Conservation (phyloP, 2,113 vertebrate genomes). For the Dendropsophus ebraccatus region DNA sequence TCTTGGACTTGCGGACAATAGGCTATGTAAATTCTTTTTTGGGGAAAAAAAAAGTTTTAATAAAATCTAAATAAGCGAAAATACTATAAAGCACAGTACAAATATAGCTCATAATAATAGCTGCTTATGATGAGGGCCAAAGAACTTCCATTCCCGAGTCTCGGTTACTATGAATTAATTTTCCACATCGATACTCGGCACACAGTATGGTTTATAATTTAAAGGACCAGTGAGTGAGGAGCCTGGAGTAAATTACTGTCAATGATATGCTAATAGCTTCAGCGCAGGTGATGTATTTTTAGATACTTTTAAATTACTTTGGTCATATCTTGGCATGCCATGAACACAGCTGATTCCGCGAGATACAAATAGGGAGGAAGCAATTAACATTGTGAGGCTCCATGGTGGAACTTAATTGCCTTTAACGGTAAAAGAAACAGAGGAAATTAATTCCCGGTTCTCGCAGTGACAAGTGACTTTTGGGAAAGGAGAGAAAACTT, state of each 20-base stretch:
- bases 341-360: neutral
- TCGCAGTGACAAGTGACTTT: neutral
- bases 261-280: constrained; percentile 34
- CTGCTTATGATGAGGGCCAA: neutral
- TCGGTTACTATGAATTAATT: constrained; percentile 35
- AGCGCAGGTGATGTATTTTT: constrained; percentile 26
- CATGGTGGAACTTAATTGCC: constrained; percentile 29
- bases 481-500: neutral
- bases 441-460: constrained; percentile 14
- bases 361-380: constrained; percentile 18
- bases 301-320: constrained; percentile 44
- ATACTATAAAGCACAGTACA: neutral
- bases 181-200: constrained; percentile 19
- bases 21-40: too few relatives aligned
- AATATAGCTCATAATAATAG: constrained; percentile 15
- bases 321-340: constrained; percentile 8
- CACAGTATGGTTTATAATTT: constrained; percentile 24
- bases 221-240: constrained; percentile 9
- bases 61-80: neutral
- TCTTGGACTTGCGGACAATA: too few relatives aligned
- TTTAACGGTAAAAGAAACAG: neutral
- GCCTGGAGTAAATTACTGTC: constrained; percentile 8
- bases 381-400: constrained; percentile 23
- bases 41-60: neutral
- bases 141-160: neutral